phyloP scores from a whole-genome alignment of 2,888 invertebrate species.

The Pseudococcus viburni region DNA sequence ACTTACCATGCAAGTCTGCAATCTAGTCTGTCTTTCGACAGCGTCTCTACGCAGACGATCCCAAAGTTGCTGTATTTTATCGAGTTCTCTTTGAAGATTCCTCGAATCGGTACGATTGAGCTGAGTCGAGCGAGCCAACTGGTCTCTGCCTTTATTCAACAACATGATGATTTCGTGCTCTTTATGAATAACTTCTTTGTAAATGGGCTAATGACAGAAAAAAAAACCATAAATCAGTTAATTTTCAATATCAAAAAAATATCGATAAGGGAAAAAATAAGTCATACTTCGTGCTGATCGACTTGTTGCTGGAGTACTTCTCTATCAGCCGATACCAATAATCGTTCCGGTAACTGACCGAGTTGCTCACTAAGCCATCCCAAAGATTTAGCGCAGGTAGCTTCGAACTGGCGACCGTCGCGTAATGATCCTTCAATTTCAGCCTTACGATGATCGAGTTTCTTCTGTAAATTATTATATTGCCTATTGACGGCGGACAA shows the following conservation, averaged over 20 bases:
- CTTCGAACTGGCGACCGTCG: slow-evolving; percentile 92
- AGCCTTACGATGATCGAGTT: slow-evolving; percentile 89
- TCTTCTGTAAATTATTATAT: slow-evolving; percentile 90
- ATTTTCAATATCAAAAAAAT: not conserved
- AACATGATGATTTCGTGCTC: slow-evolving; percentile 96
- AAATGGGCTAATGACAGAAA: slow-evolving; percentile 77
- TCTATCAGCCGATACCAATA: slow-evolving; percentile 89
- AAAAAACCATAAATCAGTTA: not conserved
- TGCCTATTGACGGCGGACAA: slow-evolving; percentile 88
- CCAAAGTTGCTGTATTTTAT: slow-evolving; percentile 92
- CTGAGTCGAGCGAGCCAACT: slow-evolving; percentile 75
- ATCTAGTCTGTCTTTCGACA: slow-evolving; percentile 86
- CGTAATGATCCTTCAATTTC: slow-evolving; percentile 83
- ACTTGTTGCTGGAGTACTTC: slow-evolving; percentile 88
- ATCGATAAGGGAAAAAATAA: not conserved
- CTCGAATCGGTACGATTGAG: slow-evolving; percentile 76
- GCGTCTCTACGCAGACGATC: slow-evolving; percentile 91
- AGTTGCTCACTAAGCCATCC: slow-evolving; percentile 91
- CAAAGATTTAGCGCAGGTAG: slow-evolving; percentile 88
- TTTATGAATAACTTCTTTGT: slow-evolving; percentile 87
- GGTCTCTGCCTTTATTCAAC: slow-evolving; percentile 88
- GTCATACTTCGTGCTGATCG: slow-evolving; percentile 82
- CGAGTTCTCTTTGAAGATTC: slow-evolving; percentile 83
- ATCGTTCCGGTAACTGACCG: slow-evolving; percentile 81
- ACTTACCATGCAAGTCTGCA: slow-evolving; percentile 84